Evolutionary conservation across 2,888 invertebrate genomes (phyloP).

Genomic region (Keiferia lycopersicella): DNA sequence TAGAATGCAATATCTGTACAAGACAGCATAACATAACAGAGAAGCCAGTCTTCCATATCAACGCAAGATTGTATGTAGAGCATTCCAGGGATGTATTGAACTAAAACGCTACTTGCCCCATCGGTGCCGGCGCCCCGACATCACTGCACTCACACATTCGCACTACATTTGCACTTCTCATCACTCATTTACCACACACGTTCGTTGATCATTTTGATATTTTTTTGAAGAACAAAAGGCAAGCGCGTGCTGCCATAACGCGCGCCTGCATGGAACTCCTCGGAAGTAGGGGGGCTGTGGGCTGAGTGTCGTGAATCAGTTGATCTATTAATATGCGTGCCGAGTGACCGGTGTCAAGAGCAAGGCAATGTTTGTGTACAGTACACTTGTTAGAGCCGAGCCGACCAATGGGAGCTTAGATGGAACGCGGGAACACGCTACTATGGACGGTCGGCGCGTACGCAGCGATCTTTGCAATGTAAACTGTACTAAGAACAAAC

Average conservation of each 20-base stretch:
- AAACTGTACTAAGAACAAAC: conserved; percentile 10
- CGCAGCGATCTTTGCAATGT: conserved; percentile 7
- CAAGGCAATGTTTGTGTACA: conserved; percentile 62
- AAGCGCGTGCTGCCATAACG: conserved; percentile 40
- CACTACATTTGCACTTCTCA: conserved; percentile 48
- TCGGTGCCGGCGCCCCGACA: conserved; percentile 54
- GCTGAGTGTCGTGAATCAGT: conserved; percentile 67
- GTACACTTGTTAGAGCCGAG: conserved; percentile 25
- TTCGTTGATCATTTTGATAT: conserved; percentile 31
- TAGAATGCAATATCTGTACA: not conserved
- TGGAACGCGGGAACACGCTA: conserved; percentile 34
- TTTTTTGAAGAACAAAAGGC: conserved; percentile 47
- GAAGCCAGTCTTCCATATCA: conserved; percentile 15
- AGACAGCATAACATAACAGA: not conserved
- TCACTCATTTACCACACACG: conserved; percentile 37
- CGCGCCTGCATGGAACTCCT: conserved; percentile 34
- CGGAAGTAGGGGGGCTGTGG: conserved; percentile 20
- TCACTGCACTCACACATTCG: conserved; percentile 48
- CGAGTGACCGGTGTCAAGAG: conserved; percentile 78
- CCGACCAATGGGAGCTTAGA: conserved; percentile 9
- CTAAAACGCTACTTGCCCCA: conserved; percentile 47
- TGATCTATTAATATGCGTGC: conserved; percentile 78
- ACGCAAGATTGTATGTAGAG: not conserved
- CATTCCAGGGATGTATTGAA: conserved; percentile 19
- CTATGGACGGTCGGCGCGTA: conserved; percentile 18